Conservation (phyloP, 1,140 invertebrate genomes). For the Octopus sinensis region DNA sequence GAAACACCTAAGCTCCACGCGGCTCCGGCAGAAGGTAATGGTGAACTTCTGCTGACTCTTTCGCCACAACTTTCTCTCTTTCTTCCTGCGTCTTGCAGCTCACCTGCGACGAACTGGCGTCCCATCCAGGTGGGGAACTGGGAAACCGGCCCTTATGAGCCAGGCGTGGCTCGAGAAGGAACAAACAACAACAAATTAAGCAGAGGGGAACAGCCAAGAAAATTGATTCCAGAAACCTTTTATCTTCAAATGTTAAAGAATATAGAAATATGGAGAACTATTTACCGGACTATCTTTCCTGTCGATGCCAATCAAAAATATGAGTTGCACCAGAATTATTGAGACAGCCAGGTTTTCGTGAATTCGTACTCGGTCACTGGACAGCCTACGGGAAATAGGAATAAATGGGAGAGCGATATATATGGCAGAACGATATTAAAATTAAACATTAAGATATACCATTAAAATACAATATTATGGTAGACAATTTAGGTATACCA, state of each 20-base stretch:
- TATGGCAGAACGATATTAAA: too few relatives aligned
- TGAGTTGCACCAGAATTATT: slow-evolving; percentile 40
- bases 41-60: too few relatives aligned
- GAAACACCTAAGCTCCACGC: too few relatives aligned
- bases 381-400: slow-evolving; percentile 30
- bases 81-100: too few relatives aligned
- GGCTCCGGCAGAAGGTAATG: too few relatives aligned
- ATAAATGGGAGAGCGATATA: background rate
- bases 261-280: background rate
- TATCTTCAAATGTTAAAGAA: background rate
- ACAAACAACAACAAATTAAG: background rate
- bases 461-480: too few relatives aligned
- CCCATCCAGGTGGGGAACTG: too few relatives aligned
- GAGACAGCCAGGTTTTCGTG: slow-evolving; percentile 45
- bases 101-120: too few relatives aligned
- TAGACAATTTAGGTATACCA: too few relatives aligned
- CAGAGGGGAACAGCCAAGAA: background rate
- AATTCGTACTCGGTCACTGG: slow-evolving; percentile 42
- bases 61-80: too few relatives aligned
- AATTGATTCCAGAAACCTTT: background rate
- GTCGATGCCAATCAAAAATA: slow-evolving; percentile 44
- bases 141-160: too few relatives aligned
- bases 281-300: slow-evolving; percentile 24
- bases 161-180: background rate
- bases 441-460: too few relatives aligned